Evolutionary conservation across 2,888 invertebrate genomes (phyloP).

Genomic region (Ceramica pisi): DNA sequence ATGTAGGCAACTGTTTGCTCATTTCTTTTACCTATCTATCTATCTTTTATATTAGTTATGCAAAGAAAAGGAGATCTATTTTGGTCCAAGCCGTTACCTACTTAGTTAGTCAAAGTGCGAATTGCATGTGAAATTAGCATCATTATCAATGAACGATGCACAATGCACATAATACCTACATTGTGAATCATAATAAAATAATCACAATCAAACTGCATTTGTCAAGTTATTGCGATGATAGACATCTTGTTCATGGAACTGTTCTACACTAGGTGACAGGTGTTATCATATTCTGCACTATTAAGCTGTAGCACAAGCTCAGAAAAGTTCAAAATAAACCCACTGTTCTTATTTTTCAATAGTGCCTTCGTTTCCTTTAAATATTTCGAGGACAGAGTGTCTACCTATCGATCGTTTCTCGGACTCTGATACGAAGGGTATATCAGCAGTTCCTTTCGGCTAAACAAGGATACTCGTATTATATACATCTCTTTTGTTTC

Average conservation of each 20-base stretch:
- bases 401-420: neutral
- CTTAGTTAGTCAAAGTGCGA: slow-evolving; percentile 16
- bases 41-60: too few species aligned
- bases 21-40: slow-evolving; percentile 1
- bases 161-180: neutral
- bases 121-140: slow-evolving; percentile 12
- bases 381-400: neutral
- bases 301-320: neutral
- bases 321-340: neutral
- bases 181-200: neutral
- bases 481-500: neutral
- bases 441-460: neutral
- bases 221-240: neutral
- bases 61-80: slow-evolving; percentile 19
- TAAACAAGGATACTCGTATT: neutral
- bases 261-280: too few species aligned
- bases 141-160: neutral
- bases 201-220: neutral
- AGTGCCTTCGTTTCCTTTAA: neutral
- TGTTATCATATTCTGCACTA: neutral
- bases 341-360: neutral
- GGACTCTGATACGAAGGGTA: neutral
- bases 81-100: slow-evolving; percentile 8
- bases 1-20: slow-evolving; percentile 9
- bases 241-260: neutral